A percentile compares a stretch with the other conserved stretches of the same genome.
Conservation (phyloP, 2,113 vertebrate genomes). For the Ceyx margarethae region DNA sequence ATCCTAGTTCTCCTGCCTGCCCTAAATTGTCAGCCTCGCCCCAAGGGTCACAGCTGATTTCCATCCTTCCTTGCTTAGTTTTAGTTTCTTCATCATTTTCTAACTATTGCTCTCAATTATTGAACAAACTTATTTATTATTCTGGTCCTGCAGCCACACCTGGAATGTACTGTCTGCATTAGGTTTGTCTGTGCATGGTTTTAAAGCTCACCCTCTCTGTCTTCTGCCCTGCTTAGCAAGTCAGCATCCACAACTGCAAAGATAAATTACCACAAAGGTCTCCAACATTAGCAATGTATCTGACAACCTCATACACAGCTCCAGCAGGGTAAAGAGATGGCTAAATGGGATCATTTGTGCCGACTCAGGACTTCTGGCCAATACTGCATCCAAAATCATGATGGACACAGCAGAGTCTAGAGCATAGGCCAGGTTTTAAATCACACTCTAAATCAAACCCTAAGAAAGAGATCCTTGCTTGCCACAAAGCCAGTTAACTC, state of each 20-base stretch:
- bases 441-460: constrained; percentile 30
- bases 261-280: constrained; percentile 28
- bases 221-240: neutral
- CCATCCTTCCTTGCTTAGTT: neutral
- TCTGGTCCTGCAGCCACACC: neutral
- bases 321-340: neutral
- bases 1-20: neutral
- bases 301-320: neutral
- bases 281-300: neutral
- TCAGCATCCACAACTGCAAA: neutral
- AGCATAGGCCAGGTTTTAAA: constrained; percentile 15
- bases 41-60: neutral
- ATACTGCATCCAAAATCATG: constrained; percentile 1
- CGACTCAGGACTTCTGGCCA: constrained; percentile 29
- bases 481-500: neutral
- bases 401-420: constrained; percentile 23
- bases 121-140: neutral
- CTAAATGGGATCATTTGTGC: constrained; percentile 2
- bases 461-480: constrained; percentile 39
- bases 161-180: neutral
- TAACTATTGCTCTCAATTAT: neutral
- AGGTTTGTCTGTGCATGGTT: neutral
- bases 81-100: neutral
- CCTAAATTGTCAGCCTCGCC: neutral
- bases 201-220: neutral